These are phyloP conservation scores for Callitettix versicolor DNA, from an alignment of 1,140 invertebrate species.

Conservation along the genomic window DNA sequence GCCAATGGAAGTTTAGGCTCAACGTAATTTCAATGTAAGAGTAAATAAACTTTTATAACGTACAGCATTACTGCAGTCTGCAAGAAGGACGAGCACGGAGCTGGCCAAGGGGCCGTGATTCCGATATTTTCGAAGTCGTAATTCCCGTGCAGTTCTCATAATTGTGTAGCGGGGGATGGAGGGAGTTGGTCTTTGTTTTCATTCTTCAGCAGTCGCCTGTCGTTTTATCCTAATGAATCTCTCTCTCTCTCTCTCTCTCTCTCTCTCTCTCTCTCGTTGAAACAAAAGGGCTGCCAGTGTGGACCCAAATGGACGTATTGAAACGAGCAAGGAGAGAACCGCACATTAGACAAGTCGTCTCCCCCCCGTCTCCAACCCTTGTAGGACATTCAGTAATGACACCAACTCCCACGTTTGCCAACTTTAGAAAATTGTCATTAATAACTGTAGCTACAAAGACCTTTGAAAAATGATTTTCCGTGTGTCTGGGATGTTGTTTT, in stretches of 20 bases:
- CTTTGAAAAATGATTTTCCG: no score
- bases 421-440: no score
- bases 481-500: no score
- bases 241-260: background rate
- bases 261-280: no score
- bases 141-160: background rate
- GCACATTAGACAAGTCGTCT: slow-evolving; percentile 1
- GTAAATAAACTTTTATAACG: no score
- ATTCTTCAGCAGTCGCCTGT: slow-evolving; percentile 11
- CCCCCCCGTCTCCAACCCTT: background rate
- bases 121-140: no score
- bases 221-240: slow-evolving; percentile 15
- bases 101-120: no score
- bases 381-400: slow-evolving; percentile 12
- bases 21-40: no score
- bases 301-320: slow-evolving; percentile 13
- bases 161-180: background rate
- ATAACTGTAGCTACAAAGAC: no score
- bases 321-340: slow-evolving; percentile 2
- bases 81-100: background rate
- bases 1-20: no score
- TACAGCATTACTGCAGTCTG: no score
- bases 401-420: background rate
- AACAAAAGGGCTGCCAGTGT: slow-evolving; percentile 6
- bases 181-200: background rate